Conservation (phyloP, 2,113 vertebrate genomes). For the Proterorhinus semilunaris region DNA sequence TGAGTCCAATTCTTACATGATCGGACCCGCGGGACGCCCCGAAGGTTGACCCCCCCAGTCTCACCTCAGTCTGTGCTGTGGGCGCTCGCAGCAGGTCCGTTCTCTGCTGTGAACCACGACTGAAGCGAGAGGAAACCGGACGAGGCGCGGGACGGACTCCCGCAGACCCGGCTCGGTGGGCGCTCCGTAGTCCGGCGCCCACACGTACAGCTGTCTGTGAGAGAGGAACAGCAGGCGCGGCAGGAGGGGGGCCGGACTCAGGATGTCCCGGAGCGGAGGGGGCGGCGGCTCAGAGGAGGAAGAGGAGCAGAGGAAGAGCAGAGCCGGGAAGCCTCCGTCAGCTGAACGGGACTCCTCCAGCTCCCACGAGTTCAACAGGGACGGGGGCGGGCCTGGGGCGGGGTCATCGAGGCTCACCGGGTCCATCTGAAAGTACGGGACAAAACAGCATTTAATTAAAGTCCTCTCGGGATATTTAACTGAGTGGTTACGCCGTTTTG, state of each 20-base stretch:
- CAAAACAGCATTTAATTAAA: too few relatives aligned
- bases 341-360: slow-evolving; percentile 79
- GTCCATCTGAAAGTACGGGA: neutral
- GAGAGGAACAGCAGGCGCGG: slow-evolving; percentile 88
- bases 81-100: slow-evolving; percentile 15
- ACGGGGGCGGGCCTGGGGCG: slow-evolving; percentile 80
- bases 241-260: slow-evolving; percentile 54
- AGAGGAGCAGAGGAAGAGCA: slow-evolving; percentile 68
- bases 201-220: slow-evolving; percentile 82
- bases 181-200: slow-evolving; percentile 85
- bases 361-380: slow-evolving; percentile 85
- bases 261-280: slow-evolving; percentile 41
- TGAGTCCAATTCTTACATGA: too few relatives aligned
- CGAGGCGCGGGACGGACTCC: slow-evolving; percentile 70
- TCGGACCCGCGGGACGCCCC: too few relatives aligned
- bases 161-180: slow-evolving; percentile 57
- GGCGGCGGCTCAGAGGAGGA: slow-evolving; percentile 8
- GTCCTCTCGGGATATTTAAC: too few relatives aligned
- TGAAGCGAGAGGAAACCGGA: slow-evolving; percentile 81
- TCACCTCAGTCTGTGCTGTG: slow-evolving; percentile 21
- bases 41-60: too few relatives aligned
- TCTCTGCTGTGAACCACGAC: slow-evolving; percentile 69
- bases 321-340: slow-evolving; percentile 83
- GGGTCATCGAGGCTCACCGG: neutral
- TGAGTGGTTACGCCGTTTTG: too few relatives aligned